phyloP scores from a whole-genome alignment of 2,888 invertebrate species.

The Spodoptera picta region DNA sequence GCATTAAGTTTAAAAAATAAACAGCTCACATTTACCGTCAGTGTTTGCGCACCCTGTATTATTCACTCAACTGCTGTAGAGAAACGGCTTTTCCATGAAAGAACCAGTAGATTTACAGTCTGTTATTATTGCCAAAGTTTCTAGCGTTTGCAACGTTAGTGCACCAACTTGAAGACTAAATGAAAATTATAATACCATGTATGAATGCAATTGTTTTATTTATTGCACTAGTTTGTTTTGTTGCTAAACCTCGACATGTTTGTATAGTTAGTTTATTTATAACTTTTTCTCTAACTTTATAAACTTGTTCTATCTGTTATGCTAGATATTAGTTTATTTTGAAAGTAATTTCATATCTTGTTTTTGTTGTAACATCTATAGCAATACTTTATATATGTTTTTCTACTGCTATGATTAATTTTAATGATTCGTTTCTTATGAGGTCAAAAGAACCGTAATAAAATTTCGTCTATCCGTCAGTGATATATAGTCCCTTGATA shows the following conservation, averaged over 20 bases:
- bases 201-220: conserved; percentile 66
- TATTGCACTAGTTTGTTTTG: conserved; percentile 62
- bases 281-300: conserved; percentile 43
- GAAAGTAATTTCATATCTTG: conserved; percentile 3
- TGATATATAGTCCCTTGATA: too few relatives aligned
- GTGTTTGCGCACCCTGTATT: conserved; percentile 24
- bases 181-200: conserved; percentile 61
- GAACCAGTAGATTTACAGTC: conserved; percentile 66
- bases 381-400: too few relatives aligned
- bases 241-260: conserved; percentile 45
- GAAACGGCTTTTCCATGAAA: conserved; percentile 60
- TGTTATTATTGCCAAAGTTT: conserved; percentile 74
- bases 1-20: conserved; percentile 42
- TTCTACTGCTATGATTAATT: too few relatives aligned
- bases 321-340: conserved; percentile 32
- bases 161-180: conserved; percentile 58
- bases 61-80: conserved; percentile 37
- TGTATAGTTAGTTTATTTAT: conserved; percentile 21
- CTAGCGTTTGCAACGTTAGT: conserved; percentile 42
- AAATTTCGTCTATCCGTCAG: too few relatives aligned
- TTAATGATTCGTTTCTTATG: too few relatives aligned
- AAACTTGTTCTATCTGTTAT: conserved; percentile 12
- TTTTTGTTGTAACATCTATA: conserved; percentile 1
- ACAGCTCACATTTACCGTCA: conserved; percentile 16
- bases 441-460: too few relatives aligned